phyloP scores from a whole-genome alignment of 2,888 invertebrate species.

The Drosophila robusta region DNA sequence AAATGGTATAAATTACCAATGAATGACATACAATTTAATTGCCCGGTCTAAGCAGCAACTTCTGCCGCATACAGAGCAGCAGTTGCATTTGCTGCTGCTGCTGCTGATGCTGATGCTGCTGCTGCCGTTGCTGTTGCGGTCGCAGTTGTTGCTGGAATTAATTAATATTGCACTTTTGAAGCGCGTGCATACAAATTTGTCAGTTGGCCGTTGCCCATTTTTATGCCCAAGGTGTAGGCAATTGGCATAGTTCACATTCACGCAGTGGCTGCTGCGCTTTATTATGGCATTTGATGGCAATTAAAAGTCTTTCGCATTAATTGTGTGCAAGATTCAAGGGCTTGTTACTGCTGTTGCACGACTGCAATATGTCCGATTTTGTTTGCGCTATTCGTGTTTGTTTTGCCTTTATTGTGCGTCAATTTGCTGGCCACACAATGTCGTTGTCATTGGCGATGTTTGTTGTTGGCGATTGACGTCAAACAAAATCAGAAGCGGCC shows the following conservation, averaged over 20 bases:
- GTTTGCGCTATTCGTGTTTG: constrained; percentile 10
- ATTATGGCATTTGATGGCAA: constrained; percentile 70
- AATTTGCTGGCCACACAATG: constrained; percentile 76
- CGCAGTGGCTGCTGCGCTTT: constrained; percentile 38
- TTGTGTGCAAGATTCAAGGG: constrained; percentile 56
- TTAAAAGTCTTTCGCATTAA: constrained; percentile 76
- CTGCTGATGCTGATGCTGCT: constrained; percentile 13
- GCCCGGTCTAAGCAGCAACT: constrained; percentile 74
- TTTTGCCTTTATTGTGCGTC: constrained; percentile 63
- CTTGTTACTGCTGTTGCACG: constrained; percentile 26
- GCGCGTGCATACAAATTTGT: constrained; percentile 84
- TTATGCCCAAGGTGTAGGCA: constrained; percentile 78
- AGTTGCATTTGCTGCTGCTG: constrained; percentile 24
- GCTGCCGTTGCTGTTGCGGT: constrained; percentile 24
- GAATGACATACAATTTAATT: constrained; percentile 85
- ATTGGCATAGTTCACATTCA: constrained; percentile 81
- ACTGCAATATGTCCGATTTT: constrained; percentile 32
- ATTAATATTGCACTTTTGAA: constrained; percentile 82
- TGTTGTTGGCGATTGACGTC: constrained; percentile 77
- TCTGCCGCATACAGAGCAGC: constrained; percentile 64
- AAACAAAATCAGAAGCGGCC: constrained; percentile 51
- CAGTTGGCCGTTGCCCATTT: constrained; percentile 65
- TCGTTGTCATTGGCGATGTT: constrained; percentile 69
- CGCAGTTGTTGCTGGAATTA: constrained; percentile 78
- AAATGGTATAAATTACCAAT: constrained; percentile 85